These are phyloP conservation scores for Achlya flavicornis DNA, from an alignment of 2,888 invertebrate genomes.

Conservation along the genomic window DNA sequence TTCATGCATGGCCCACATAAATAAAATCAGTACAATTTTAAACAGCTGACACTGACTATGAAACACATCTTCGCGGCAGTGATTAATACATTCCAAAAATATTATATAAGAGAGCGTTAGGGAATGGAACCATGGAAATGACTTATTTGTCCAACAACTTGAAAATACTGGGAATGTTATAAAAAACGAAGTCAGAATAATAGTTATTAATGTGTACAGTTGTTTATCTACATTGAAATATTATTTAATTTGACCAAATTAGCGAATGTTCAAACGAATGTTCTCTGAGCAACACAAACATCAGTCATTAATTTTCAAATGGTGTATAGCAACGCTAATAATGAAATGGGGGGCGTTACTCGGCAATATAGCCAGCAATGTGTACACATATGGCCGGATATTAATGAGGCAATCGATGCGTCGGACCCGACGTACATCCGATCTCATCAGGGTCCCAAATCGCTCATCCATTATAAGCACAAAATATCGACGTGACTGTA, in stretches of 20 bases:
- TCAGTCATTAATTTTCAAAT: background rate
- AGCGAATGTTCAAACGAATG: too few relatives aligned
- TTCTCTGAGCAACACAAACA: too few relatives aligned
- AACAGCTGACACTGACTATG: background rate
- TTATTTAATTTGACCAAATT: too few relatives aligned
- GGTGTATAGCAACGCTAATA: constrained; percentile 43
- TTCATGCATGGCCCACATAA: too few relatives aligned
- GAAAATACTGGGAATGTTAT: too few relatives aligned
- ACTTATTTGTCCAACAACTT: too few relatives aligned
- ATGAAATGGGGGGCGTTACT: constrained; percentile 47
- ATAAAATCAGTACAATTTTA: background rate
- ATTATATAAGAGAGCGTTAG: background rate
- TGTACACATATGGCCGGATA: constrained; percentile 63
- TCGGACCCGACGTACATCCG: constrained; percentile 49
- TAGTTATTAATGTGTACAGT: too few relatives aligned
- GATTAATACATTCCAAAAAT: background rate
- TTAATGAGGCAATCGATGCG: constrained; percentile 71
- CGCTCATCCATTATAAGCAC: constrained; percentile 59
- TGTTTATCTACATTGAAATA: too few relatives aligned
- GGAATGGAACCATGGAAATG: background rate
- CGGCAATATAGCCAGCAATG: constrained; percentile 35
- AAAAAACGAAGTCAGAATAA: too few relatives aligned
- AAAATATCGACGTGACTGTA: constrained; percentile 36
- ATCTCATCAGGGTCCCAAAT: constrained; percentile 54
- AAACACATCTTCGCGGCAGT: background rate